Evolutionary conservation across 2,888 invertebrate genomes (phyloP).

Genomic region (Parascotia fuliginaria): DNA sequence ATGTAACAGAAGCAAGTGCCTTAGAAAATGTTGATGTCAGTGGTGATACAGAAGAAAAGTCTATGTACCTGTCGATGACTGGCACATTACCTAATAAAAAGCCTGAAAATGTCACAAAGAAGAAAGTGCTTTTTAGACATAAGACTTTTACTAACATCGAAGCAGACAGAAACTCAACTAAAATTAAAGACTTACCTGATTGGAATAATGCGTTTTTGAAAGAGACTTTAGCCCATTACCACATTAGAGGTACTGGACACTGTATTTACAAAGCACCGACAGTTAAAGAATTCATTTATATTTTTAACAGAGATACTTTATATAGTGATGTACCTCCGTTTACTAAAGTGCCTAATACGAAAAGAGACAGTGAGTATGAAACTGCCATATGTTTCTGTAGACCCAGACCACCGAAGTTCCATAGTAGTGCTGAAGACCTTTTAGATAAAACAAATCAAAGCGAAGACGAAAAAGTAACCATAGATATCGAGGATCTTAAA

Average conservation of each 20-base stretch:
- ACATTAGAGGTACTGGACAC: slow-evolving; percentile 80
- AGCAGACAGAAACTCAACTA: slow-evolving; percentile 70
- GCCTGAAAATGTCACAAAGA: slow-evolving; percentile 53
- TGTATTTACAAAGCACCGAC: slow-evolving; percentile 78
- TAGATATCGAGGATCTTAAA: slow-evolving; percentile 64
- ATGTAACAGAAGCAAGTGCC: slow-evolving; percentile 74
- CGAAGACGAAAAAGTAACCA: slow-evolving; percentile 61
- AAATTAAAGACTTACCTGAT: slow-evolving; percentile 62
- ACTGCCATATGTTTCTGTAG: slow-evolving; percentile 82
- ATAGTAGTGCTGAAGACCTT: slow-evolving; percentile 78
- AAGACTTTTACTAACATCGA: slow-evolving; percentile 82
- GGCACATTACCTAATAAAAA: slow-evolving; percentile 77
- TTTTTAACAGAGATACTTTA: slow-evolving; percentile 79
- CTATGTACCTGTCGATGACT: slow-evolving; percentile 72
- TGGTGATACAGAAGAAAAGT: slow-evolving; percentile 58
- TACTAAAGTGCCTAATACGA: slow-evolving; percentile 61
- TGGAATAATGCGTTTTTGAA: slow-evolving; percentile 70
- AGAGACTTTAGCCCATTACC: slow-evolving; percentile 76
- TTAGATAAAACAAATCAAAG: slow-evolving; percentile 57
- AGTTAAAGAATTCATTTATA: slow-evolving; percentile 75
- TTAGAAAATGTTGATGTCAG: slow-evolving; percentile 81
- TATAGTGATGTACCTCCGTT: slow-evolving; percentile 67
- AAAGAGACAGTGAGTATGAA: slow-evolving; percentile 75
- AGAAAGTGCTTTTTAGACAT: slow-evolving; percentile 77
- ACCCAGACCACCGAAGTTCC: slow-evolving; percentile 70